A percentile compares a stretch with the other conserved stretches of the same genome.
phyloP scores from a whole-genome alignment of 2,113 vertebrate species.

The Hypanus sabinus region DNA sequence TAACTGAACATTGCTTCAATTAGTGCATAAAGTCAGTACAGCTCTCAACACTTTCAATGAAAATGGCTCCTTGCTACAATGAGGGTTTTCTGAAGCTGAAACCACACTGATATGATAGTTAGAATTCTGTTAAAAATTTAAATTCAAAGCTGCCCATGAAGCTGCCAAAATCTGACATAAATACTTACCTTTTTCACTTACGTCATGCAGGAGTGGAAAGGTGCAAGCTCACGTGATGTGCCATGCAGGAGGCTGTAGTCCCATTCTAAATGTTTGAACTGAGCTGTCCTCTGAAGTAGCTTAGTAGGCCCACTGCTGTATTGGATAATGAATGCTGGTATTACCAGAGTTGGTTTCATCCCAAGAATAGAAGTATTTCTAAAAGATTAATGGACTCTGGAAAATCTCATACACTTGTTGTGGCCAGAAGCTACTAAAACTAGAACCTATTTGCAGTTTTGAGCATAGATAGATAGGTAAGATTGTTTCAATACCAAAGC shows the following conservation, averaged over 20 bases:
- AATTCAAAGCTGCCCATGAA: background rate
- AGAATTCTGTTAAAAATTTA: background rate
- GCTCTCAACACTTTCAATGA: background rate
- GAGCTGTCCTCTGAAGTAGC: background rate
- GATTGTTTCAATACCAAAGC: no score
- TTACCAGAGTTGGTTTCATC: background rate
- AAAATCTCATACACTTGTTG: no score
- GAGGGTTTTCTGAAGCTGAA: background rate
- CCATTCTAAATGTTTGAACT: no score
- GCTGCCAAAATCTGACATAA: background rate
- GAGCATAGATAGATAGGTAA: no score
- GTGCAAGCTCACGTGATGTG: background rate
- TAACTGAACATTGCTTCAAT: background rate
- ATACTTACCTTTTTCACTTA: background rate
- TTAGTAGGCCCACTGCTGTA: background rate
- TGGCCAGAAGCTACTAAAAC: no score
- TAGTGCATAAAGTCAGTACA: background rate
- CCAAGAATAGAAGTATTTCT: no score
- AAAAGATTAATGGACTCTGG: no score
- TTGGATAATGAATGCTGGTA: background rate
- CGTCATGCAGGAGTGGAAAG: background rate
- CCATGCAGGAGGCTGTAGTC: background rate
- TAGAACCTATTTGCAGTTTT: no score
- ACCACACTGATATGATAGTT: background rate
- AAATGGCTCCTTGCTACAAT: background rate